A percentile compares a stretch with the other conserved stretches of the same genome.
Conservation (phyloP, 1,140 invertebrate genomes). For the Cherax quadricarinatus region DNA sequence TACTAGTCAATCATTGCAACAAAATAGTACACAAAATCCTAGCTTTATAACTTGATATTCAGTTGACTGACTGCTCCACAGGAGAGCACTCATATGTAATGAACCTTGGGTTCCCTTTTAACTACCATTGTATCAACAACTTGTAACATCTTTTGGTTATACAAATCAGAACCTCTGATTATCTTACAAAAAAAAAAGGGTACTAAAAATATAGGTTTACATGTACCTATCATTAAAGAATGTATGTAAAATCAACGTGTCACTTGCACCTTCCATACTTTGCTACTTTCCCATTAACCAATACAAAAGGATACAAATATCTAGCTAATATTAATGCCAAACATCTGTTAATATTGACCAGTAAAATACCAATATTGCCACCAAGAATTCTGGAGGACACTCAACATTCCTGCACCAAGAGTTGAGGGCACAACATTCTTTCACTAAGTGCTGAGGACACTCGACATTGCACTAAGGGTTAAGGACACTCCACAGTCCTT, state of each 20-base stretch:
- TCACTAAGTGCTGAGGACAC: not conserved
- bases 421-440: not conserved
- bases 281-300: not conserved
- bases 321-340: not conserved
- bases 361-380: constrained; percentile 8
- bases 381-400: not conserved
- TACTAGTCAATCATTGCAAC: not conserved
- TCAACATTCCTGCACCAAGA: not conserved
- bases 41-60: not conserved
- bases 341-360: not conserved
- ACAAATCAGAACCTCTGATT: not conserved
- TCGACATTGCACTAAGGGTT: not conserved
- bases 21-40: not conserved
- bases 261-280: not conserved
- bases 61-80: not conserved
- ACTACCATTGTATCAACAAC: not conserved
- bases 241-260: not conserved
- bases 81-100: not conserved
- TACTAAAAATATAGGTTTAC: constrained; percentile 22
- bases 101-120: not conserved
- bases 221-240: constrained; percentile 15
- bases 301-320: not conserved
- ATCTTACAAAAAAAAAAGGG: not conserved
- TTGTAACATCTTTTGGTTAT: not conserved
- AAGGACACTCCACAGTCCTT: not conserved